phyloP scores from a whole-genome alignment of 2,113 vertebrate genomes.

The Rhea pennata region DNA sequence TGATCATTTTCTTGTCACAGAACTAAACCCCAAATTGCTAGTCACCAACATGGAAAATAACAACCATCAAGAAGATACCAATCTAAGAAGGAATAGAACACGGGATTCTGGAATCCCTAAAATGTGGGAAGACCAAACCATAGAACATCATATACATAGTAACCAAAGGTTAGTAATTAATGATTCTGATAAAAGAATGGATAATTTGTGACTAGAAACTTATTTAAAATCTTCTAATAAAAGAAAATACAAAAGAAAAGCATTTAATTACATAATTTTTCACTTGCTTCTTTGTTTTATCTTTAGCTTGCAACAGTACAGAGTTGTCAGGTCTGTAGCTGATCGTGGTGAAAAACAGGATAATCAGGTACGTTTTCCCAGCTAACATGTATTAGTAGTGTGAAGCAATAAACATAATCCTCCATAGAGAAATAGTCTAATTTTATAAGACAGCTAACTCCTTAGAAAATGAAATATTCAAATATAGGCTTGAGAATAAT shows the following conservation, averaged over 20 bases:
- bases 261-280: not conserved
- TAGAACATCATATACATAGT: slow-evolving; percentile 50
- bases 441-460: not conserved
- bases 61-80: slow-evolving; percentile 38
- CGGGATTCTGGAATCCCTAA: slow-evolving; percentile 70
- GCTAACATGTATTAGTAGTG: not conserved
- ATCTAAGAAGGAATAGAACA: slow-evolving; percentile 43
- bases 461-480: not conserved
- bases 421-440: not conserved
- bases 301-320: slow-evolving; percentile 20
- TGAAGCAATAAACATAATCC: not conserved
- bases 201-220: not conserved
- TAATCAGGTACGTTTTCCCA: slow-evolving; percentile 66
- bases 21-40: not conserved
- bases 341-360: slow-evolving; percentile 33
- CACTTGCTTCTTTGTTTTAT: not conserved
- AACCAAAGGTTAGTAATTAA: slow-evolving; percentile 68
- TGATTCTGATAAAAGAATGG: not conserved
- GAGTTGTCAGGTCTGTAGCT: not conserved
- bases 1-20: slow-evolving; percentile 42
- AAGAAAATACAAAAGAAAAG: not conserved
- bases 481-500: not conserved
- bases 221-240: not conserved
- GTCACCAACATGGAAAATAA: not conserved
- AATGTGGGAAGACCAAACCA: slow-evolving; percentile 70